These are phyloP conservation scores for Streblospio benedicti DNA, from an alignment of 1,140 invertebrate genomes.

Conservation along the genomic window DNA sequence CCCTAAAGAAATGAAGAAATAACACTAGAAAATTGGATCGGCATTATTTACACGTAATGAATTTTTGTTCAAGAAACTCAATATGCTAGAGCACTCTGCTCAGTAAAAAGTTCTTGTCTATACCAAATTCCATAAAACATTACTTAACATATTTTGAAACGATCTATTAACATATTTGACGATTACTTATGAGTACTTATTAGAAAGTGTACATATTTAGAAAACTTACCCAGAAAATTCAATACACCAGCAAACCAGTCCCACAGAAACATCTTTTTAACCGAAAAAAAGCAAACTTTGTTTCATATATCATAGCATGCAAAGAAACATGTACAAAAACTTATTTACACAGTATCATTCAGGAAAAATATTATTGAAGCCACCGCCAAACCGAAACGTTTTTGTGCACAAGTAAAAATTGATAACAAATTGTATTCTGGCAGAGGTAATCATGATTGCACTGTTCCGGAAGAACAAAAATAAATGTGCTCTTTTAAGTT, in stretches of 20 bases:
- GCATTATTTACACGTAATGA: not conserved
- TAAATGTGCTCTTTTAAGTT: too few relatives aligned
- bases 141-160: too few relatives aligned
- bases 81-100: not conserved
- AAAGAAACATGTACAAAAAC: too few relatives aligned
- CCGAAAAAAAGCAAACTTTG: too few relatives aligned
- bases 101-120: not conserved
- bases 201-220: not conserved
- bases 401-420: too few relatives aligned
- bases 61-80: not conserved
- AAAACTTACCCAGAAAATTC: constrained; percentile 80
- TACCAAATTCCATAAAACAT: not conserved
- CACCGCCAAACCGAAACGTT: too few relatives aligned
- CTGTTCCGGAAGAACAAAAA: too few relatives aligned
- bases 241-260: constrained; percentile 95
- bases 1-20: not conserved
- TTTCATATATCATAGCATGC: too few relatives aligned
- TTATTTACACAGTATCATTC: too few relatives aligned
- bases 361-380: too few relatives aligned
- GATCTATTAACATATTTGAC: not conserved
- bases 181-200: not conserved
- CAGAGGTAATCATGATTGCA: too few relatives aligned
- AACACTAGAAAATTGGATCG: not conserved
- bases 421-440: too few relatives aligned
- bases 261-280: constrained; percentile 90